Evolutionary conservation across 2,797 vertebrate genomes (phyloP).

Genomic region (Loriculus beryllinus): DNA sequence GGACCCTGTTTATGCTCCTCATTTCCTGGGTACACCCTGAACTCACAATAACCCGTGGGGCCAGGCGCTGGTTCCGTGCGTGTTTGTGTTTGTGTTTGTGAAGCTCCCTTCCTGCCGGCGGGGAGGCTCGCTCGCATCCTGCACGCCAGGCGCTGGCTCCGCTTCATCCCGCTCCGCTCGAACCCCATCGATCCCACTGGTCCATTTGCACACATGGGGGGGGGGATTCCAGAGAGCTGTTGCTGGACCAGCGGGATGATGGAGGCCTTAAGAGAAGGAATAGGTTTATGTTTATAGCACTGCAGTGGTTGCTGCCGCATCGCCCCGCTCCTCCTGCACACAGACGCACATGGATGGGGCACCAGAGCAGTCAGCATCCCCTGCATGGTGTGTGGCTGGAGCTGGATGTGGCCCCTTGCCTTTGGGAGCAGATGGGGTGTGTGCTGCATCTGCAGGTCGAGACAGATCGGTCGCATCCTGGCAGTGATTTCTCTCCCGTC

Average conservation of each 20-base stretch:
- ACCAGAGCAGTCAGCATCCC: neutral
- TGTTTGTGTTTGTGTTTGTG: neutral
- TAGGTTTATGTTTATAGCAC: neutral
- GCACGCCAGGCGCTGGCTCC: neutral
- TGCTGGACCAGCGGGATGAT: neutral
- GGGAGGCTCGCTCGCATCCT: conserved; percentile 8
- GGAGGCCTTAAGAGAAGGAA: neutral
- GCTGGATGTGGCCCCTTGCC: rapidly evolving
- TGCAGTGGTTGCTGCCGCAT: neutral
- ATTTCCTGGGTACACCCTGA: neutral
- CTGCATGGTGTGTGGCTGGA: neutral
- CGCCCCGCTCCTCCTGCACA: neutral
- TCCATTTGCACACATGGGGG: neutral
- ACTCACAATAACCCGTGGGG: neutral
- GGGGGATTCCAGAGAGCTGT: neutral
- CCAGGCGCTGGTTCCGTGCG: neutral
- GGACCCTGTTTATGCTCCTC: neutral
- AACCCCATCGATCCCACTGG: neutral
- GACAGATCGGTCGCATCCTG: neutral
- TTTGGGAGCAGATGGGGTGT: neutral
- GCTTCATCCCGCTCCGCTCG: neutral
- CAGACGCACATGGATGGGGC: rapidly evolving
- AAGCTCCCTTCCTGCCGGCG: neutral
- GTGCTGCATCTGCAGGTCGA: neutral
- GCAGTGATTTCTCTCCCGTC: neutral